Evolutionary conservation across 2,113 vertebrate species (phyloP), one percentile per base, ranked within the genome.

Genomic region (Falco punctatus): DNA sequence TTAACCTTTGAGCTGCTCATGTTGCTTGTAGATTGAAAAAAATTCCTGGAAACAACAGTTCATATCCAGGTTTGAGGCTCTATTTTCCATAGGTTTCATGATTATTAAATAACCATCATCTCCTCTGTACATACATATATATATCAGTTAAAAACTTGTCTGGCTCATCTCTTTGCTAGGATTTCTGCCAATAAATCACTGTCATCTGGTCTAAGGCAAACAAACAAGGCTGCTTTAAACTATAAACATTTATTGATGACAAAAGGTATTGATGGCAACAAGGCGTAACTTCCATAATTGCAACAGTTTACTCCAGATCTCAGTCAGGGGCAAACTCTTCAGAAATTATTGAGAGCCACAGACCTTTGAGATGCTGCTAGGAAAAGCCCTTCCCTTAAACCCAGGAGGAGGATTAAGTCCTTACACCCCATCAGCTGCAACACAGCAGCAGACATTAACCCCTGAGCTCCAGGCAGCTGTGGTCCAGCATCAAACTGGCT

Each of bases 131-230:
- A 32, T 59, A 6, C 13, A 21, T 5, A 12, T 61, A 48, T 22
- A 30, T 1, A 69, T 86, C 48, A 40, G 51, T 42, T 59, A 11
- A 40, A 86, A 86, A 91, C 58, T 74, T 32, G 54, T 54, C 89
- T 91, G 94, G 87, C 92, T 95, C 94, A 55, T 91, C 59, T 73
- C 89, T 86, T 86, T 70, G 71, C 86, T 21, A 93, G 90, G 87
- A 92, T 78, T 90, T 52, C 78, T 96, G 92, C 88, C 97, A 96
- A 61, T 92, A 91, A 94, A 96, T 95, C 91, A 69, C 57, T 66
- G 81, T 85, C 13, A 57, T 93, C 92, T 94, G 69, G 52, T 81
- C 69, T 70, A 20, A 78, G 81, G 85, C 92, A 95, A 92, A 92
- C 79, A 97, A 94, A 94, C 27, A 80, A 88, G 77, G 78, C 83